Evolutionary conservation across 1,140 invertebrate species (phyloP).

Genomic region (Chironomus striatipennis): DNA sequence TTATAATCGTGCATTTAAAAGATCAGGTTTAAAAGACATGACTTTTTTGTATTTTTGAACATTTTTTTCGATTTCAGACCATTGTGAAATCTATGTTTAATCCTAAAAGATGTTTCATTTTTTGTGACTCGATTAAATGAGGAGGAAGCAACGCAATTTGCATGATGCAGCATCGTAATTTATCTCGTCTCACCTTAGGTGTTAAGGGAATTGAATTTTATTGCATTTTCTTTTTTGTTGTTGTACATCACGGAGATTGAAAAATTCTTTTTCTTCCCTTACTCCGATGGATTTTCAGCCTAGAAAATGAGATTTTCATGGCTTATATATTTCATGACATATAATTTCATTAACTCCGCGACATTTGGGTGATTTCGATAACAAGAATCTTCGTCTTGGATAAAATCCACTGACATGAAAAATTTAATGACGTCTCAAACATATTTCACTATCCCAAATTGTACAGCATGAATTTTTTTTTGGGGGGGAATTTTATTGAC

Average conservation of each 20-base stretch:
- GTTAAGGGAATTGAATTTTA: neutral
- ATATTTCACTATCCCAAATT: neutral
- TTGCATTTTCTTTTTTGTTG: neutral
- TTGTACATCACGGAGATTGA: neutral
- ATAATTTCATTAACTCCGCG: neutral
- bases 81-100: no score
- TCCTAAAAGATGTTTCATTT: no score
- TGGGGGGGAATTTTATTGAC: neutral
- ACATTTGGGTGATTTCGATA: neutral
- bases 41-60: no score
- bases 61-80: no score
- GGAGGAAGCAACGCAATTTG: neutral
- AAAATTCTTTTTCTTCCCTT: neutral
- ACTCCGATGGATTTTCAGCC: neutral
- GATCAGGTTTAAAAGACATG: no score
- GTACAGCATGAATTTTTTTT: neutral
- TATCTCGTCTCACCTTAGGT: no score
- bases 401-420: neutral
- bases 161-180: no score
- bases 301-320: neutral
- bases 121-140: neutral
- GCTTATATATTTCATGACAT: neutral
- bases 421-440: conserved; percentile 1
- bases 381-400: neutral
- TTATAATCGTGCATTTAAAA: no score